Conservation (phyloP, 2,888 invertebrate genomes). For the Lasioglossum vierecki region DNA sequence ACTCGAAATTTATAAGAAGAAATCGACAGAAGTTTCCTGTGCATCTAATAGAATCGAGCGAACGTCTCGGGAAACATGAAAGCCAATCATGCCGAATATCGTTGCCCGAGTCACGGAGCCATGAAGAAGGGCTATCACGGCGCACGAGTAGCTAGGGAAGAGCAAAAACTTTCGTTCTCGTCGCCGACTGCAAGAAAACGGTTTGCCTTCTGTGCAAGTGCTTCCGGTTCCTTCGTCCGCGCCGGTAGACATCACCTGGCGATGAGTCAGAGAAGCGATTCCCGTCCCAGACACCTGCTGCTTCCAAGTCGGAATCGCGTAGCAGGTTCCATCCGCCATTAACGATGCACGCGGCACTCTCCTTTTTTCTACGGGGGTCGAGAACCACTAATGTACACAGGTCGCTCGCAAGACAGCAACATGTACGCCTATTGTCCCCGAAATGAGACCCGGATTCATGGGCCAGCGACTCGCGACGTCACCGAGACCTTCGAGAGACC, state of each 20-base stretch:
- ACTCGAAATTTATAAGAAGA: background rate
- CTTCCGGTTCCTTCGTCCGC: conserved; percentile 77
- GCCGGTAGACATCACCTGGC: conserved; percentile 77
- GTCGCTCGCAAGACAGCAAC: conserved; percentile 38
- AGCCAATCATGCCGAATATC: background rate
- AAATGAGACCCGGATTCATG: conserved; percentile 80
- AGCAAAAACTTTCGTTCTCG: conserved; percentile 28
- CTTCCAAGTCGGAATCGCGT: conserved; percentile 69
- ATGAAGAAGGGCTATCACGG: background rate
- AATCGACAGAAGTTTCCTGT: background rate
- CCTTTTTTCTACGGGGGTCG: conserved; percentile 38
- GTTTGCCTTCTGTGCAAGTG: conserved; percentile 50
- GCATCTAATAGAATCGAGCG: background rate
- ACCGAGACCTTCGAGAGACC: conserved; percentile 65
- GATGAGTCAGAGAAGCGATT: conserved; percentile 79
- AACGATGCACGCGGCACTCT: conserved; percentile 55
- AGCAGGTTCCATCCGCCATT: conserved; percentile 76
- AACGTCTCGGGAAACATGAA: background rate
- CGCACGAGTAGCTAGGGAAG: background rate
- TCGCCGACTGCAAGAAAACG: conserved; percentile 49
- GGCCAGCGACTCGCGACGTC: conserved; percentile 79
- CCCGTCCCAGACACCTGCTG: conserved; percentile 79
- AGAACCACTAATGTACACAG: conserved; percentile 20
- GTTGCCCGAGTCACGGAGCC: background rate
- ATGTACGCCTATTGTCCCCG: conserved; percentile 73